Base-by-base conservation (phyloP, 2,888 invertebrate genomes). In the Drosophila kokeensis region DNA sequence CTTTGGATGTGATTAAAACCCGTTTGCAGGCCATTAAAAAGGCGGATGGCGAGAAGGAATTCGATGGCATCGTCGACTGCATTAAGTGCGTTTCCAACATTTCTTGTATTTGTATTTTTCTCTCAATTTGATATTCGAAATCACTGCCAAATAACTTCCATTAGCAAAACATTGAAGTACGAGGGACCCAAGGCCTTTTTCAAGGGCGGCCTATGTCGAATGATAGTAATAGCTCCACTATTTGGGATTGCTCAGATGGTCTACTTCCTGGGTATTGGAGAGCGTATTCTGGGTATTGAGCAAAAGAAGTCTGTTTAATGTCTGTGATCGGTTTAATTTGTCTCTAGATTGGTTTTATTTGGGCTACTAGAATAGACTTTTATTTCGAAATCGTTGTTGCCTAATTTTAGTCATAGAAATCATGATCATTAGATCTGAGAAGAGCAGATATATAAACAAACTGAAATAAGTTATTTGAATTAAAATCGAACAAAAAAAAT, bases 171-270 rank as follows among this genome's bases (percentile, higher is more conserved):
- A 6, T 82, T 97, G 79, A 95, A 94, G 86, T 93, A 97, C 80
- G 99, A 99, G 94, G 99, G 99, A 1, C 94, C 96, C 0, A 94
- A 94, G n/a, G 99, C 99, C 15, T 98, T 99, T 93, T 98, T 99
- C 94, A 99, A 99, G 93, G 99, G 99, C 60, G 99, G 98, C 5
- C 96, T 96, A 1, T 99, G 99, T 91, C 95, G 99, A 87, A 96
- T 99, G 95, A 98, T 99, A 83, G 99, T 99, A 0, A 98, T 99
- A 87, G 99, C 99, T 0, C 99, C 99, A 0, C 94, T 99, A 54
- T 99, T 99, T 94, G 99, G 99, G 80, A 99, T 99, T 78, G 99
- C 99, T 1, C 99, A 99, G 94, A 97, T 96, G 63, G 97, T 99
- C 0, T 99, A 99, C 94, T 99, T 96, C 93, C 94, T 99, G 66